Evolutionary conservation across 1,140 invertebrate genomes (phyloP).

Genomic region (Meloidogyne hapla): DNA sequence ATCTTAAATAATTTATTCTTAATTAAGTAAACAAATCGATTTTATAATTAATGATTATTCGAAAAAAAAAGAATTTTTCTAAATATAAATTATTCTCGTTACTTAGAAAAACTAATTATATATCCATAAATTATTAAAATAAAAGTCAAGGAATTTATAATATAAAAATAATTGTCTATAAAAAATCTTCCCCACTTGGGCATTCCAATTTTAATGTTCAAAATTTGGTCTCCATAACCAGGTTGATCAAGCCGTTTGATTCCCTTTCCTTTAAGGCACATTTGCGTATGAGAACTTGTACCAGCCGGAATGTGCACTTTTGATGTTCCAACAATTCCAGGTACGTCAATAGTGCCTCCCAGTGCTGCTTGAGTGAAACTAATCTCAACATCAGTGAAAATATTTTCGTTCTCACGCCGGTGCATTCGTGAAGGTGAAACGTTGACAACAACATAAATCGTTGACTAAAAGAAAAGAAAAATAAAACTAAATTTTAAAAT

Average conservation of each 20-base stretch:
- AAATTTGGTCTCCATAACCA: conserved; percentile 93
- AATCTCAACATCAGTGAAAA: conserved; percentile 74
- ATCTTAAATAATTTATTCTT: too few relatives aligned
- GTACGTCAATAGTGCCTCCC: conserved; percentile 84
- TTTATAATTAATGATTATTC: too few relatives aligned
- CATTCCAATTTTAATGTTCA: conserved; percentile 83
- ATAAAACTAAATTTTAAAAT: neutral
- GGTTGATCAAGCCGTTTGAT: conserved; percentile 83
- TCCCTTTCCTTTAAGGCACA: conserved; percentile 80
- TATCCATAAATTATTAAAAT: too few relatives aligned
- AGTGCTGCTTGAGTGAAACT: conserved; percentile 80
- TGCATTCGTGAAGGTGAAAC: conserved; percentile 89
- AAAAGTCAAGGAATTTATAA: too few relatives aligned
- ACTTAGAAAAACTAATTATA: too few relatives aligned
- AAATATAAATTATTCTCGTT: too few relatives aligned
- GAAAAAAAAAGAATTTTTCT: too few relatives aligned
- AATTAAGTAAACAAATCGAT: too few relatives aligned
- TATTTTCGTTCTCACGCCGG: conserved; percentile 83
- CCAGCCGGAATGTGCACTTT: conserved; percentile 75
- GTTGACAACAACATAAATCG: conserved; percentile 61
- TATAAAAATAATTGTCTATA: neutral
- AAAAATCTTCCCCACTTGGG: conserved; percentile 66
- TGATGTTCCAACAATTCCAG: conserved; percentile 77
- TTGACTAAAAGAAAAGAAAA: conserved; percentile 36
- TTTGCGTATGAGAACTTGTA: conserved; percentile 84